Evolutionary conservation across 2,888 invertebrate species (phyloP), one percentile per base, ranked within the genome.

Genomic region (Stictocephala bisonia): DNA sequence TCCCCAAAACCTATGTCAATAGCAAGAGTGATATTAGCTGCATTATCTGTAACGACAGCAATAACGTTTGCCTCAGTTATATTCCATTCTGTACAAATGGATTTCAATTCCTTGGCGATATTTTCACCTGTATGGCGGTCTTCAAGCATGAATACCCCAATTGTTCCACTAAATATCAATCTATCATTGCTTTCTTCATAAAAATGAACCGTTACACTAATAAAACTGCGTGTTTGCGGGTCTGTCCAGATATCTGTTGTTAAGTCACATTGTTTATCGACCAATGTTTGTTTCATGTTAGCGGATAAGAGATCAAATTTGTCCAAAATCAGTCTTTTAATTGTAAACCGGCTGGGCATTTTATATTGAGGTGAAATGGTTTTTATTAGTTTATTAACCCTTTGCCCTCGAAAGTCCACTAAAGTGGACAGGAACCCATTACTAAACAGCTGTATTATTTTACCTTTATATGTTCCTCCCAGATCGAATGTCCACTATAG

Each of bases 121-220:
- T 82, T 76, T 75, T 81, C 79, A 7, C 81, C 82, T 64, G 82
- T 82, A 77, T 83, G 81, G 7, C 81, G 72, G 74, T 82, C 82
- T 77, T 80, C 74, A 69, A 79, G 79, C 24, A 83, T 71, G 72
- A 82, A 81, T 20, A 83, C 80, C 44, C 83, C 81, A n/a, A 83
- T 71, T 77, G 71, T 81, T 44, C 76, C 79, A 51, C 44, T 64
- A 48, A 60, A 67, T 44, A 71, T 56, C n/a, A 74, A 53, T 15
- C 26, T 71, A 51, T 67, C 72, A 40, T 24, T 15, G 22, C 40
- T 48, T 50, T 71, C 48, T 6, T 79, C 76, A 66, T 77, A 51
- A 79, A 80, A 80, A 78, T 80, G 81, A 73, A 77, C 67, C 7
- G 80, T 81, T 44, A 81, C 76, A 64, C 80, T 80, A 75, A 81